Percentiles rank a stretch among this genome's conserved stretches.
phyloP scores from a whole-genome alignment of 1,140 invertebrate genomes.

The Drosophila lacertosa region DNA sequence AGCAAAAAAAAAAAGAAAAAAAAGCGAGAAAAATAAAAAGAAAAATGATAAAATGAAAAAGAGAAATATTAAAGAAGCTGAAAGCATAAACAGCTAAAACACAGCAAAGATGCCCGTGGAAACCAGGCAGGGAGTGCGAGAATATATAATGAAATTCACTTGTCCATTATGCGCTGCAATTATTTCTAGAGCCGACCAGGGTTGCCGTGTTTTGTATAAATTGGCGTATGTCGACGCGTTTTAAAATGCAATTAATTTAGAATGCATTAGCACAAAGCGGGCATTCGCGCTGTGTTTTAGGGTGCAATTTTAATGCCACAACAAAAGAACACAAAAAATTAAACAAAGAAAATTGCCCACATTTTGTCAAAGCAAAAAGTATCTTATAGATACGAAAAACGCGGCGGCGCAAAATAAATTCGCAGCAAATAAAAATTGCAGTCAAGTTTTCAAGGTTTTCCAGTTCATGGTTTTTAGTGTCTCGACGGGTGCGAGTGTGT shows the following conservation, averaged over 20 bases:
- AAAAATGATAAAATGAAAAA: no score
- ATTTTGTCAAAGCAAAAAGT: slow-evolving; percentile 27
- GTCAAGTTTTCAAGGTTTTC: slow-evolving; percentile 80
- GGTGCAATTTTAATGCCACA: slow-evolving; percentile 19
- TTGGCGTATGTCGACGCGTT: slow-evolving; percentile 48
- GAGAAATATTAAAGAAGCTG: slow-evolving; percentile 32
- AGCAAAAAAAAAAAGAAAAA: slow-evolving; percentile 11
- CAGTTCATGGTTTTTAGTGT: slow-evolving; percentile 73
- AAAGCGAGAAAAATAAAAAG: slow-evolving; percentile 16
- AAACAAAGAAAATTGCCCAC: slow-evolving; percentile 30
- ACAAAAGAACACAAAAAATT: slow-evolving; percentile 6
- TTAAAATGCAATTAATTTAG: slow-evolving; percentile 53
- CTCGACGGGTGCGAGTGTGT: slow-evolving; percentile 12
- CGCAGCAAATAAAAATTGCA: slow-evolving; percentile 68
- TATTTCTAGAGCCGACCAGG: slow-evolving; percentile 43
- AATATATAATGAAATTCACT: slow-evolving; percentile 71
- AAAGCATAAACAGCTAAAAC: slow-evolving; percentile 55
- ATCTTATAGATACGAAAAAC: slow-evolving; percentile 32
- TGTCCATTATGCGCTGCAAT: slow-evolving; percentile 62
- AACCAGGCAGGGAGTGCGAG: background rate
- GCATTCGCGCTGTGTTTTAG: slow-evolving; percentile 22
- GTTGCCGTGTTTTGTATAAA: slow-evolving; percentile 47
- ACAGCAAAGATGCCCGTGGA: slow-evolving; percentile 14
- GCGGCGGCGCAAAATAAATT: slow-evolving; percentile 42
- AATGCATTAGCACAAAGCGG: slow-evolving; percentile 36